Evolutionary conservation across 2,888 invertebrate genomes (phyloP).

Genomic region (Thereva nobilitata): DNA sequence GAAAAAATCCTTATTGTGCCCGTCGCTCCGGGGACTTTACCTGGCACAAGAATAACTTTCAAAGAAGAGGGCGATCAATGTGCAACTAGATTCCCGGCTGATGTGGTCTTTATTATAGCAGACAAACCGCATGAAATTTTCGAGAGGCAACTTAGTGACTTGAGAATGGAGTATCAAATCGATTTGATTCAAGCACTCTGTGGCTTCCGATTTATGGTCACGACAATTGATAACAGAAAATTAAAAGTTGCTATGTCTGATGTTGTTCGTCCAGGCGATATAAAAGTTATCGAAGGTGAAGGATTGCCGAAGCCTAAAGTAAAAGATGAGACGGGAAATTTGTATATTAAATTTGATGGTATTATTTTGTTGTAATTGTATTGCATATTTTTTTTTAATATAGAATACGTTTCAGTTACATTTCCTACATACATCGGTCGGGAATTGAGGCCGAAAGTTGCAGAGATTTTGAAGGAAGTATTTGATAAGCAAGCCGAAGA

Average conservation of each 20-base stretch:
- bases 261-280: slow-evolving; percentile 70
- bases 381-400: too few species aligned
- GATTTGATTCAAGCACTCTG: slow-evolving; percentile 72
- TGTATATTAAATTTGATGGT: slow-evolving; percentile 70
- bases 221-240: slow-evolving; percentile 71
- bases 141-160: slow-evolving; percentile 68
- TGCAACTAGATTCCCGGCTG: slow-evolving; percentile 68
- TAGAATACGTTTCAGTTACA: too few species aligned
- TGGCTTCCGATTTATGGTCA: slow-evolving; percentile 68
- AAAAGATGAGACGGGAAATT: slow-evolving; percentile 65
- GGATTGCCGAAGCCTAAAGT: slow-evolving; percentile 72
- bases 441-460: too few species aligned
- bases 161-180: slow-evolving; percentile 66
- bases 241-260: slow-evolving; percentile 72
- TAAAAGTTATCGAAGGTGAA: slow-evolving; percentile 71
- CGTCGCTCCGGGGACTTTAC: slow-evolving; percentile 73
- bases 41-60: slow-evolving; percentile 74
- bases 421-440: too few species aligned
- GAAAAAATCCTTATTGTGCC: slow-evolving; percentile 77
- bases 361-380: not conserved
- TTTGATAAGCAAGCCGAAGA: too few species aligned
- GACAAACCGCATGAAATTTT: slow-evolving; percentile 72
- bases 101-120: slow-evolving; percentile 74
- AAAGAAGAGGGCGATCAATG: slow-evolving; percentile 81
- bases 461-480: too few species aligned